These are phyloP conservation scores for Leucophenga montana DNA, from an alignment of 2,888 invertebrate genomes.

Conservation along the genomic window DNA sequence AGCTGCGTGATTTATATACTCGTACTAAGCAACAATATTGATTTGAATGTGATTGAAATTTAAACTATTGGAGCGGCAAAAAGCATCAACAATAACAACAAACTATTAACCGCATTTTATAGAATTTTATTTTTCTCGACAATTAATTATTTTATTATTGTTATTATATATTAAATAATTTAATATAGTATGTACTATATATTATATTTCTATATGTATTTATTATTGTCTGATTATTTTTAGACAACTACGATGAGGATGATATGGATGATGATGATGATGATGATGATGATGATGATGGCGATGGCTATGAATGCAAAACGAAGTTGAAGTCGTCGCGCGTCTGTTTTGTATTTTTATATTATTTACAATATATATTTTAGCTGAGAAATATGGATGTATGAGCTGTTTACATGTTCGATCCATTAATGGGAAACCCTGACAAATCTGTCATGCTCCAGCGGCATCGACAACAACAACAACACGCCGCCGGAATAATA, in stretches of 20 bases:
- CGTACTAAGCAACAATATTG: not conserved
- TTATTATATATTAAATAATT: too few species aligned
- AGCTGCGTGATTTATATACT: constrained; percentile 43
- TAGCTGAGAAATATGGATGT: too few species aligned
- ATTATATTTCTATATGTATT: too few species aligned
- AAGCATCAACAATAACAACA: constrained; percentile 2
- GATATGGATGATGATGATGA: too few species aligned
- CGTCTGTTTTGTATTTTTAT: not conserved
- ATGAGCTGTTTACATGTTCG: not conserved
- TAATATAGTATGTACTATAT: not conserved
- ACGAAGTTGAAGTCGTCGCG: too few species aligned
- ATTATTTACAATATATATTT: too few species aligned
- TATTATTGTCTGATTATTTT: too few species aligned
- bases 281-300: too few species aligned
- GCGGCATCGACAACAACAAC: not conserved
- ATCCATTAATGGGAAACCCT: constrained; percentile 8
- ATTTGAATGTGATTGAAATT: not conserved
- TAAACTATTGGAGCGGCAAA: not conserved
- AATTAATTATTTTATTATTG: too few species aligned
- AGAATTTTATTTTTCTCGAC: not conserved
- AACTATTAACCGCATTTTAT: constrained; percentile 28
- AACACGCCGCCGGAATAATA: too few species aligned
- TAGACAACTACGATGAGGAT: too few species aligned
- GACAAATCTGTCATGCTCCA: constrained; percentile 10
- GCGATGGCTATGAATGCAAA: too few species aligned